A percentile compares a stretch with the other conserved stretches of the same genome.
Evolutionary conservation across 2,113 vertebrate species (phyloP).

Genomic region (Trematocara variabile): DNA sequence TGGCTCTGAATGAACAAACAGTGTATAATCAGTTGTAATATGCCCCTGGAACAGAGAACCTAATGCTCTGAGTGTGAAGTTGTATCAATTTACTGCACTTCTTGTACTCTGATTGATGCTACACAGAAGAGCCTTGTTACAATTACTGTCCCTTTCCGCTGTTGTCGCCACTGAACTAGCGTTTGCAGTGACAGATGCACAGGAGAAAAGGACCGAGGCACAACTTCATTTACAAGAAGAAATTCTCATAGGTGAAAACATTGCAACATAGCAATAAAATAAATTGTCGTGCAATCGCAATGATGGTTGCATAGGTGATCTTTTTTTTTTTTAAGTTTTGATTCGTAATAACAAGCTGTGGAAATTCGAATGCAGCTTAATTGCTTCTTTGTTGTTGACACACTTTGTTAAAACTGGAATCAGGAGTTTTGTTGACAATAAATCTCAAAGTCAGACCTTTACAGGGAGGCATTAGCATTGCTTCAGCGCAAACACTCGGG

Average conservation of each 20-base stretch:
- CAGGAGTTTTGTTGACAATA: slow-evolving; percentile 14
- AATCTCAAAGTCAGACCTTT: slow-evolving; percentile 22
- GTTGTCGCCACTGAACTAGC: not conserved
- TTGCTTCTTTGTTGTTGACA: slow-evolving; percentile 27
- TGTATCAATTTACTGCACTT: slow-evolving; percentile 8
- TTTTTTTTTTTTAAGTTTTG: not conserved
- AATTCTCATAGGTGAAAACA: slow-evolving; percentile 1
- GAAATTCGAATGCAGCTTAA: slow-evolving; percentile 4
- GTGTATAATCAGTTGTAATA: not conserved
- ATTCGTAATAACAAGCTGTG: not conserved
- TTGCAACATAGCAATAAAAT: not conserved
- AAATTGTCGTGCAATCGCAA: not conserved
- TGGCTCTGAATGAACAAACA: not conserved
- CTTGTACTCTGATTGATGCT: slow-evolving; percentile 28
- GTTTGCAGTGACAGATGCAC: not conserved
- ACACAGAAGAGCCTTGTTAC: slow-evolving; percentile 33
- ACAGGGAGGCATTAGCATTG: not conserved
- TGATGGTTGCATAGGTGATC: not conserved
- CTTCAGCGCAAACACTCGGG: slow-evolving; percentile 5
- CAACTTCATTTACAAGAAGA: slow-evolving; percentile 9
- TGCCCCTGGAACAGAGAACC: not conserved
- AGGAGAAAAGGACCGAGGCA: not conserved
- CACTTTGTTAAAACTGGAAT: slow-evolving; percentile 28
- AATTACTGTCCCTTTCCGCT: slow-evolving; percentile 22
- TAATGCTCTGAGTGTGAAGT: not conserved